Evolutionary conservation across 2,888 invertebrate species (phyloP), one percentile per base, ranked within the genome.

Genomic region (Arctia plantaginis): DNA sequence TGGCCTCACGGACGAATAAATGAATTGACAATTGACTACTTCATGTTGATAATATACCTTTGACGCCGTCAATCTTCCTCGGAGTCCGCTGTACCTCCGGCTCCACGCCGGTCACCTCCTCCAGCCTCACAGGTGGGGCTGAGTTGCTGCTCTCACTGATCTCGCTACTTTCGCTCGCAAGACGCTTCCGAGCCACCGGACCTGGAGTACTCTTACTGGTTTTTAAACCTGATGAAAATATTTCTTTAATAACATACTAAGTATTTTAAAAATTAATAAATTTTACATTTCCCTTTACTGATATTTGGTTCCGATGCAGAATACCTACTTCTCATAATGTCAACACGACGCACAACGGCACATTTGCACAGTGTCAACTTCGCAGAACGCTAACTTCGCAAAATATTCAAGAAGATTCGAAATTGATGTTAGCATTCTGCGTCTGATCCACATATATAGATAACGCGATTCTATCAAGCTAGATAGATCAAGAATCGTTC

Each of bases 31-130:
- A 41, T 41, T 41, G 47, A 18, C 18, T 27, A 27, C 59, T n/a
- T 4, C 13, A 59, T 27, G 59, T 27, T 15, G 15, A 30, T 30
- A 30, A 62, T 62, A 59, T 84, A 96, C 96, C 95, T 90, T 94
- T 91, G 74, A 96, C 93, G 1, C 96, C 96, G 73, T 95, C 95
- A 10, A 96, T 94, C 88, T 96, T 96, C 75, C 95, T 87, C 0
- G 95, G 95, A 0, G 96, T 95, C 74, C 92, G 88, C 82, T 96
- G 96, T 47, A 96, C 91, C 82, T 96, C 96, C 0, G 96, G 96
- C 82, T 96, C 96, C 0, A 96, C 96, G 0, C 96, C 96, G 0
- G 95, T 94, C 33, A 96, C 91, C 80, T 94, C 94, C 73, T 95
- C 94, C 0, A 93, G 85, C 0, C 93, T 74, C n/a, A 85, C 86